phyloP scores from a whole-genome alignment of 2,797 vertebrate species.

The Xiphophorus birchmanni region DNA sequence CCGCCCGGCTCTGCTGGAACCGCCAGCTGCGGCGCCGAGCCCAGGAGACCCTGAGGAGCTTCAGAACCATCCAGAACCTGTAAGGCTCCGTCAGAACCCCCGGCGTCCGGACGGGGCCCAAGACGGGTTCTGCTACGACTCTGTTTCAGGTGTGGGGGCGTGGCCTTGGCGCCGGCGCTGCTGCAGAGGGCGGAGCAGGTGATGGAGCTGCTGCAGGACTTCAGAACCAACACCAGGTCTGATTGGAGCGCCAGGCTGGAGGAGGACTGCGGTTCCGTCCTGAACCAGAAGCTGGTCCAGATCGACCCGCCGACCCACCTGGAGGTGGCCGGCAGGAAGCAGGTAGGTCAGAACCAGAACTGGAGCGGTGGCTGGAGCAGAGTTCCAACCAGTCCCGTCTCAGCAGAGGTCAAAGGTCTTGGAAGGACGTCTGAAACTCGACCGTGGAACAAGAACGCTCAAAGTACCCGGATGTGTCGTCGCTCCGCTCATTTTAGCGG shows the following conservation, averaged over 20 bases:
- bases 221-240: neutral
- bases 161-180: conserved; percentile 59
- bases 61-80: neutral
- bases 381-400: neutral
- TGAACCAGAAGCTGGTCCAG: conserved; percentile 78
- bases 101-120: no score
- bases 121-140: neutral
- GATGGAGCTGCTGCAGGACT: conserved; percentile 50
- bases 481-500: no score
- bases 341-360: conserved; percentile 53
- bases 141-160: conserved; percentile 64
- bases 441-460: no score
- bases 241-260: conserved; percentile 68
- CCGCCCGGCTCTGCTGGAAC: conserved; percentile 23
- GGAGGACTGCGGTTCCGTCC: conserved; percentile 74
- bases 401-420: neutral
- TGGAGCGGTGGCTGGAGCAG: neutral
- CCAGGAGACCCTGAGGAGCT: neutral
- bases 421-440: no score
- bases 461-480: no score
- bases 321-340: conserved; percentile 77
- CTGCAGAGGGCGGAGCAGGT: conserved; percentile 73
- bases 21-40: conserved; percentile 16
- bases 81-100: conserved; percentile 15
- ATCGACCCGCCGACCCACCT: conserved; percentile 53